These are phyloP conservation scores for Gopherus evgoodei DNA, from an alignment of 2,113 vertebrate genomes.

Conservation along the genomic window DNA sequence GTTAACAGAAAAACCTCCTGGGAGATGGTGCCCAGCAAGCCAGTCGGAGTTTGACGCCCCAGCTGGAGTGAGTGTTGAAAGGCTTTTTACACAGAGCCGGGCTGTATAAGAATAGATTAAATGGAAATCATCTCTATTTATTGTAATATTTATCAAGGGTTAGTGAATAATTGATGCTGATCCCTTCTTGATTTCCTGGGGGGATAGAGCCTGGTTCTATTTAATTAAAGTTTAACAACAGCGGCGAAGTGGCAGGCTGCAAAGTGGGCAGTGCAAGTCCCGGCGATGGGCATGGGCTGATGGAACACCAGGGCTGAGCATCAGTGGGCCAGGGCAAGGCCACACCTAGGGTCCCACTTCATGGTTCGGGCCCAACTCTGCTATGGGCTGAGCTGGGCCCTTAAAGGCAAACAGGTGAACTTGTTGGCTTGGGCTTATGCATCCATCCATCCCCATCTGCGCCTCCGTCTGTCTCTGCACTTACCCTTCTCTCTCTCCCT, in stretches of 20 bases:
- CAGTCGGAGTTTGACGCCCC: fast-evolving
- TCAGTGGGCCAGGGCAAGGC: neutral
- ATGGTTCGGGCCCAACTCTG: neutral
- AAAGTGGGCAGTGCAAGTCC: fast-evolving
- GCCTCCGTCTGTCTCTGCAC: neutral
- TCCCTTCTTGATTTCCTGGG: slow-evolving; percentile 62
- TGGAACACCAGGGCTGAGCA: no score
- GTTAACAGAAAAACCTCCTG: fast-evolving
- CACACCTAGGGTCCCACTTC: neutral
- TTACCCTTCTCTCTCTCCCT: neutral
- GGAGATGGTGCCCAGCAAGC: fast-evolving
- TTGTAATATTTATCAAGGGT: slow-evolving; percentile 66
- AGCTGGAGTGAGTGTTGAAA: fast-evolving
- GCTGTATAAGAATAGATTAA: slow-evolving; percentile 51
- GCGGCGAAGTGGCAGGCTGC: neutral
- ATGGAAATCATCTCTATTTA: slow-evolving; percentile 52
- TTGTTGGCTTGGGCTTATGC: neutral
- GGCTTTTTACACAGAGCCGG: fast-evolving
- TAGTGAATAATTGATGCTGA: slow-evolving; percentile 69
- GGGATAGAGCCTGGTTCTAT: neutral
- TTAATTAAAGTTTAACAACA: neutral
- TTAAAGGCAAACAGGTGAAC: neutral
- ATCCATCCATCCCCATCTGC: neutral
- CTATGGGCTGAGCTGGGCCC: neutral
- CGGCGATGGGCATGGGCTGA: neutral